Evolutionary conservation across 1,140 invertebrate species (phyloP).

Genomic region (Eriosoma lanigerum): DNA sequence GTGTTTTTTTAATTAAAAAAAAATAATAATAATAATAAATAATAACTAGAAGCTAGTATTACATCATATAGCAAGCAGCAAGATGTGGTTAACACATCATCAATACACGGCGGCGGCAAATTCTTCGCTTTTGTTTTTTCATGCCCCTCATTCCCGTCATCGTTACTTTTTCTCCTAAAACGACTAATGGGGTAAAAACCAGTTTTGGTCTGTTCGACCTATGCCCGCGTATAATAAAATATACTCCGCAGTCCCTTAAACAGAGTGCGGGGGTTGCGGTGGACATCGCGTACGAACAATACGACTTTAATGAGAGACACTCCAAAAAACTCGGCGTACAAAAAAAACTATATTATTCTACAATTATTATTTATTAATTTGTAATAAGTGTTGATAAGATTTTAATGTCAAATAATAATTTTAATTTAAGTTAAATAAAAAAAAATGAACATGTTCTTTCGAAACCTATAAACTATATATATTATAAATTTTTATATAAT

Average conservation of each 20-base stretch:
- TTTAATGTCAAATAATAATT: no score
- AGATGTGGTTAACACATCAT: not conserved
- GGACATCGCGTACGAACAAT: constrained; percentile 5
- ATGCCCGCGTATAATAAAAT: not conserved
- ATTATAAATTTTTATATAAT: no score
- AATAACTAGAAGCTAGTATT: constrained; percentile 2
- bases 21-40: constrained; percentile 2
- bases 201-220: constrained; percentile 28
- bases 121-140: constrained; percentile 17
- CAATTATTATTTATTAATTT: no score
- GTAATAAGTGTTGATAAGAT: no score
- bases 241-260: not conserved
- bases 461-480: no score
- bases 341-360: no score
- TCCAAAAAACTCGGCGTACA: no score
- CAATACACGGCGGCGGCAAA: not conserved
- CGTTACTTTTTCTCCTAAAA: not conserved
- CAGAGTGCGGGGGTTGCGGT: not conserved
- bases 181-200: constrained; percentile 31
- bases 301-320: constrained; percentile 27
- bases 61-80: not conserved
- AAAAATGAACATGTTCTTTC: no score
- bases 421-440: no score
- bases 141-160: not conserved
- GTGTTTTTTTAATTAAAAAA: constrained; percentile 32